These are phyloP conservation scores for Protobothrops mucrosquamatus DNA, from an alignment of 2,113 vertebrate genomes.

Conservation along the genomic window DNA sequence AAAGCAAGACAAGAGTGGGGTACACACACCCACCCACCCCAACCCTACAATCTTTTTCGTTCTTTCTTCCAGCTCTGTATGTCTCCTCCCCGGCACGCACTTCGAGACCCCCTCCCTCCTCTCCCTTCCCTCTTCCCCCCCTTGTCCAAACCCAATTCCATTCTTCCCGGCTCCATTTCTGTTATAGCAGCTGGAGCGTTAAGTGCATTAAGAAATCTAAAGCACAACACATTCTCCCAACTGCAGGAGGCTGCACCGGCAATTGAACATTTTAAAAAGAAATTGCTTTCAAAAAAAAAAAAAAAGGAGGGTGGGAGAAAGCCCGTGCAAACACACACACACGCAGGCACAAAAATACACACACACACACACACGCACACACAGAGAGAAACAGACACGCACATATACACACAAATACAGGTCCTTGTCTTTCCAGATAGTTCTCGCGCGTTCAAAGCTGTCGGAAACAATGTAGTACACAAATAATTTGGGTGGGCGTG, in stretches of 20 bases:
- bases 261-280: conserved; percentile 51
- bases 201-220: neutral
- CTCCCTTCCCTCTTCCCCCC: too few relatives aligned
- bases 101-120: too few relatives aligned
- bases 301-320: neutral
- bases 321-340: neutral
- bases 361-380: neutral
- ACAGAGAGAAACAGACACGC: too few relatives aligned
- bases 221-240: neutral
- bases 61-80: too few relatives aligned
- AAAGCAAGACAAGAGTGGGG: too few relatives aligned
- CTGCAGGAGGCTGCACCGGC: conserved; percentile 31
- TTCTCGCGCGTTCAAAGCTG: conserved; percentile 26
- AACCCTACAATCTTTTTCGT: too few relatives aligned
- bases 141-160: too few relatives aligned
- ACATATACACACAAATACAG: neutral
- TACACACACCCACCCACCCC: too few relatives aligned
- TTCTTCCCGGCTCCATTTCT: neutral
- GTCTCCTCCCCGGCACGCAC: too few relatives aligned
- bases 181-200: neutral
- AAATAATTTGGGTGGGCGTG: conserved; percentile 23
- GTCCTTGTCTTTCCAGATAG: conserved; percentile 23
- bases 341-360: neutral
- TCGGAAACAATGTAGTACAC: conserved; percentile 45
- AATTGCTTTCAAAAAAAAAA: conserved; percentile 45